A percentile compares a stretch with the other conserved stretches of the same genome.
These are phyloP conservation scores for Synergus itoensis DNA, from an alignment of 2,888 invertebrate species.

Conservation along the genomic window DNA sequence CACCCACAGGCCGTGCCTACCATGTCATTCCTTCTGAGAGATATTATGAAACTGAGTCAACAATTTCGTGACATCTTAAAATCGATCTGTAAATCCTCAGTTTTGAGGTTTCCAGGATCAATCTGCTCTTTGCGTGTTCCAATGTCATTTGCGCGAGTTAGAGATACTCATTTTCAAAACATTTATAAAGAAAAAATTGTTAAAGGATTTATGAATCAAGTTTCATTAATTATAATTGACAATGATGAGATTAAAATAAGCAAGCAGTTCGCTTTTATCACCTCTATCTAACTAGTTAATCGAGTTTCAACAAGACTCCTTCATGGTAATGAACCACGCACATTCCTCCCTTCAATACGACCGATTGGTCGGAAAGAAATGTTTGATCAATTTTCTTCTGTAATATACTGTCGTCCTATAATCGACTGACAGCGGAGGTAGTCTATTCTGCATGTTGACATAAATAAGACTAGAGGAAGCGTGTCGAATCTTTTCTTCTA, in stretches of 20 bases:
- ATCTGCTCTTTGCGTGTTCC: constrained; percentile 27
- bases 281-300: background rate
- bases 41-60: constrained; percentile 35
- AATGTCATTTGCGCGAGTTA: constrained; percentile 3
- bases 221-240: background rate
- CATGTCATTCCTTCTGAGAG: constrained; percentile 29
- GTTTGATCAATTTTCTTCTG: constrained; percentile 39
- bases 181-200: no score
- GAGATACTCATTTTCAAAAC: constrained; percentile 1
- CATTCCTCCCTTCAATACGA: constrained; percentile 26
- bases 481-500: background rate
- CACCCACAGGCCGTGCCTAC: constrained; percentile 34
- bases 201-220: background rate
- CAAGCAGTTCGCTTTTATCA: background rate
- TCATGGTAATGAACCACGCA: background rate
- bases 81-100: background rate
- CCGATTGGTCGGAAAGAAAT: background rate
- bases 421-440: constrained; percentile 1
- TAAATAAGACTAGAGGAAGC: constrained; percentile 6
- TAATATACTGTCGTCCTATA: constrained; percentile 31
- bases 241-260: background rate
- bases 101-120: background rate
- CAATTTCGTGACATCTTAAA: constrained; percentile 23
- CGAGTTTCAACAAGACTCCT: background rate
- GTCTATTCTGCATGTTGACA: constrained; percentile 16